Conservation (phyloP, 2,888 invertebrate species). For the Argyra leucocephala region DNA sequence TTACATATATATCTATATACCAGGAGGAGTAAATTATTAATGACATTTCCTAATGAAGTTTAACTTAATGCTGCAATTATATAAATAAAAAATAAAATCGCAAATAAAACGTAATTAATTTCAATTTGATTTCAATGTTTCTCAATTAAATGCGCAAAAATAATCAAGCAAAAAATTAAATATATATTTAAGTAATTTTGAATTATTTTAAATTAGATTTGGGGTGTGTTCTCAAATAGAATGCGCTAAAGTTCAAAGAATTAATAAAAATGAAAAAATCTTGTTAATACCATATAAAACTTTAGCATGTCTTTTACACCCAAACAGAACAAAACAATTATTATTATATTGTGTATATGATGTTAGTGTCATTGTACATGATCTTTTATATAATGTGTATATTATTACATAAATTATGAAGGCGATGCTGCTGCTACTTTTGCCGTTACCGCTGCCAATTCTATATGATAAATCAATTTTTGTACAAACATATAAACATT, state of each 20-base stretch:
- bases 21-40: no score
- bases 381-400: no score
- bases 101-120: background rate
- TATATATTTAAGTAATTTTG: background rate
- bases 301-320: no score
- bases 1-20: no score
- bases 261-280: background rate
- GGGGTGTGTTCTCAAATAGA: background rate
- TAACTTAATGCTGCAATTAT: no score
- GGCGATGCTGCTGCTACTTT: background rate
- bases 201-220: background rate
- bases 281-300: background rate
- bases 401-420: background rate
- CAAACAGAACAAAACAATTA: background rate
- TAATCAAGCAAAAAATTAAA: no score
- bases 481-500: no score
- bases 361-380: background rate
- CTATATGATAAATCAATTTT: slow-evolving; percentile 1
- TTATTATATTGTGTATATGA: no score
- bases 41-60: no score
- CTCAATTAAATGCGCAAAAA: background rate
- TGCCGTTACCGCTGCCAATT: no score
- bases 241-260: slow-evolving; percentile 1
- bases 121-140: background rate
- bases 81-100: background rate